phyloP scores from a whole-genome alignment of 1,140 invertebrate species.

The Drosophila albomicans region DNA sequence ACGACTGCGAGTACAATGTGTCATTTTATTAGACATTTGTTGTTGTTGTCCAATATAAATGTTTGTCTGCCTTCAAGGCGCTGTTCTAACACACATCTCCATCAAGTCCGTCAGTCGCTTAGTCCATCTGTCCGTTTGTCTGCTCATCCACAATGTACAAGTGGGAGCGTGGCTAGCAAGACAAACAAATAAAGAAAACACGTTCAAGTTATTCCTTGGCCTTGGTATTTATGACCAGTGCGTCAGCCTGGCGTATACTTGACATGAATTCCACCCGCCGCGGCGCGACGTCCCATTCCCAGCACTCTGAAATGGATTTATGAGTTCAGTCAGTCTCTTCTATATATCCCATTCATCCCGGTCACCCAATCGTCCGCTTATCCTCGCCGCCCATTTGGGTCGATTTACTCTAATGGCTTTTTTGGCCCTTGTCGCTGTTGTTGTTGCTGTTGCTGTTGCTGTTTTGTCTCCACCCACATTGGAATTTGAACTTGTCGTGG shows the following conservation, averaged over 20 bases:
- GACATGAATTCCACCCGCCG: constrained; percentile 35
- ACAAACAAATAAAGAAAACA: constrained; percentile 72
- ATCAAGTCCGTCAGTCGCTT: constrained; percentile 7
- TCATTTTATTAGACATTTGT: constrained; percentile 42
- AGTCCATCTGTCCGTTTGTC: background rate
- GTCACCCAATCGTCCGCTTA: background rate
- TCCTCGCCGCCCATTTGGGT: constrained; percentile 5
- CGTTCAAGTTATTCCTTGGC: constrained; percentile 73
- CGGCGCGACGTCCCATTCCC: background rate
- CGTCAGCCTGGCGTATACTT: constrained; percentile 67
- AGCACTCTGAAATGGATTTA: constrained; percentile 41
- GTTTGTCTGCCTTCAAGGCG: constrained; percentile 53
- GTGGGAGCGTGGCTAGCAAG: constrained; percentile 53
- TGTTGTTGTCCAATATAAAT: constrained; percentile 59
- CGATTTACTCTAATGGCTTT: constrained; percentile 40
- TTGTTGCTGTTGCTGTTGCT: constrained; percentile 32
- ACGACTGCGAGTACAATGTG: constrained; percentile 15
- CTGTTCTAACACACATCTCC: constrained; percentile 12
- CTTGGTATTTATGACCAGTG: constrained; percentile 73
- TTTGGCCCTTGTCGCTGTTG: constrained; percentile 9
- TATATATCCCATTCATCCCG: background rate
- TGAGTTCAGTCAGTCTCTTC: constrained; percentile 13
- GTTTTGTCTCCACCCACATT: constrained; percentile 56
- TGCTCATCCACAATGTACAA: constrained; percentile 27
- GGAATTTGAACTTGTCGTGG: constrained; percentile 73